These are phyloP conservation scores for Xyrichtys novacula DNA, from an alignment of 2,797 vertebrate genomes.

Conservation along the genomic window DNA sequence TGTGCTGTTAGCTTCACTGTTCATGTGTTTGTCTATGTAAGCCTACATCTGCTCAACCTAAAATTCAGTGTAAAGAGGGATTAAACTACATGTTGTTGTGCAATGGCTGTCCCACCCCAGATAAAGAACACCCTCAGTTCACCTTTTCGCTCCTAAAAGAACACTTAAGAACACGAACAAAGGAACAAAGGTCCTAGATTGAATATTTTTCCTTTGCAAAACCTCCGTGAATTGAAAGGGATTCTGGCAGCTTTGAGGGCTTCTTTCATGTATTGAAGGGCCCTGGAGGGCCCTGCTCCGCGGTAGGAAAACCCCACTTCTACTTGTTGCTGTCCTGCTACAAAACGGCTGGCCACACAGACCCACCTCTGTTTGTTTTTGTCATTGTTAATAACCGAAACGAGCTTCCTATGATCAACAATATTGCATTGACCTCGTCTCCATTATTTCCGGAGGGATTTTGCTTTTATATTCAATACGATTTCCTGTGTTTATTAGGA, in stretches of 20 bases:
- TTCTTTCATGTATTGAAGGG: slow-evolving; percentile 75
- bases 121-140: slow-evolving; percentile 48
- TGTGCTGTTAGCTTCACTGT: slow-evolving; percentile 1
- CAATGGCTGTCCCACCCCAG: slow-evolving; percentile 43
- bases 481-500: slow-evolving; percentile 82
- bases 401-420: slow-evolving; percentile 87
- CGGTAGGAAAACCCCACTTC: slow-evolving; percentile 77
- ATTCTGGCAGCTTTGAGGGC: slow-evolving; percentile 71
- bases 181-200: slow-evolving; percentile 78
- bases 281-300: slow-evolving; percentile 47
- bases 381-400: slow-evolving; percentile 82
- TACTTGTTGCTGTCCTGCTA: slow-evolving; percentile 71
- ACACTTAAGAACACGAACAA: slow-evolving; percentile 76
- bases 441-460: slow-evolving; percentile 59
- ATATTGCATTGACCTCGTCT: slow-evolving; percentile 86
- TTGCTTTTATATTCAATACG: slow-evolving; percentile 77
- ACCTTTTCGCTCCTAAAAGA: slow-evolving; percentile 64
- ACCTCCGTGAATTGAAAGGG: slow-evolving; percentile 78
- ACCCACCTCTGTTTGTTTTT: slow-evolving; percentile 81
- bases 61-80: slow-evolving; percentile 31
- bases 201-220: slow-evolving; percentile 59
- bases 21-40: not conserved
- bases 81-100: slow-evolving; percentile 39
- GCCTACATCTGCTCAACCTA: slow-evolving; percentile 20
- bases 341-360: slow-evolving; percentile 47